A percentile compares a stretch with the other conserved stretches of the same genome.
Evolutionary conservation across 2,888 invertebrate genomes (phyloP).

Genomic region (Cordilura impudica): DNA sequence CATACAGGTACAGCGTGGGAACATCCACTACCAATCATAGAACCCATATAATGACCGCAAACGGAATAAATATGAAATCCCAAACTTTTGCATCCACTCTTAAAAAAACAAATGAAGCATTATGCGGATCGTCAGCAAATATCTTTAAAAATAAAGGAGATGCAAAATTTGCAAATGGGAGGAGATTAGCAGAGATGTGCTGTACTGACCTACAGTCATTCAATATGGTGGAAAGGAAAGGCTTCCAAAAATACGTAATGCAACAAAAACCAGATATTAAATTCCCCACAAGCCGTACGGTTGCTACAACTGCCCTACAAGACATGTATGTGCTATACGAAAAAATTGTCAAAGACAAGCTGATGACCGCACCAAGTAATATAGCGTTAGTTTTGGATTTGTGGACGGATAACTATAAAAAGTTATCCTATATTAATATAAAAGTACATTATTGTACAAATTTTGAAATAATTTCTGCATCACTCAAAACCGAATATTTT

Average conservation of each 20-base stretch:
- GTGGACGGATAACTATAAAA: constrained; percentile 19
- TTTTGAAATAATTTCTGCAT: background rate
- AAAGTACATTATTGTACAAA: constrained; percentile 21
- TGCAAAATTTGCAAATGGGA: background rate
- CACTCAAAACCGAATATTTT: constrained; percentile 21
- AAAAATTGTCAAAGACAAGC: background rate
- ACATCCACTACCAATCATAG: background rate
- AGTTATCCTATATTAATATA: constrained; percentile 2
- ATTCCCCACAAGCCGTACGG: constrained; percentile 7
- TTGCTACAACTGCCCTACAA: background rate
- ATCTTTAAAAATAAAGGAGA: constrained; percentile 24
- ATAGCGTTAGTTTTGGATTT: constrained; percentile 12
- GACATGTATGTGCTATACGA: background rate
- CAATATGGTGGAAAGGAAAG: constrained; percentile 13
- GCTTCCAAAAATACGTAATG: constrained; percentile 3
- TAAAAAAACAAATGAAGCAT: constrained; percentile 2
- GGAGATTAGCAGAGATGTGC: constrained; percentile 19
- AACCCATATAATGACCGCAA: background rate
- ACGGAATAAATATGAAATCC: background rate
- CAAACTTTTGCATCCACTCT: background rate
- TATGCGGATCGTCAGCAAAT: background rate
- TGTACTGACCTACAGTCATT: constrained; percentile 21
- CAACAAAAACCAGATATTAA: background rate
- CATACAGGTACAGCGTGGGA: background rate
- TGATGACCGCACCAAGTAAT: constrained; percentile 2